Evolutionary conservation across 2,797 vertebrate genomes (phyloP).

Genomic region (Malacoraja senta): DNA sequence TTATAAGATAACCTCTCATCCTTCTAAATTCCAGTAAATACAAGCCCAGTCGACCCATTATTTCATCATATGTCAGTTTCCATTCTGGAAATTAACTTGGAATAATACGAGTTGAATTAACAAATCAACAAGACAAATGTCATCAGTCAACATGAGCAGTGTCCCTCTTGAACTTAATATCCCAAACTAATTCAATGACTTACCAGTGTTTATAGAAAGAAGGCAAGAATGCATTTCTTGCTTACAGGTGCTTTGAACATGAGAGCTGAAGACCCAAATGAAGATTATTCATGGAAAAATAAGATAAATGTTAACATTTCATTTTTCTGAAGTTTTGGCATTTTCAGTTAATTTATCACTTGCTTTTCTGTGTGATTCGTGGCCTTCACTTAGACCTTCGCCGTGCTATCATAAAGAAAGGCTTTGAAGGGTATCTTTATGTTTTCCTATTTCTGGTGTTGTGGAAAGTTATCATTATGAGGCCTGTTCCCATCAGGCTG

Average conservation of each 20-base stretch:
- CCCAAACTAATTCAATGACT: background rate
- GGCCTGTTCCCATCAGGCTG: too few species aligned
- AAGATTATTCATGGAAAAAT: background rate
- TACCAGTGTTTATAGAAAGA: background rate
- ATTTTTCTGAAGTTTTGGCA: background rate
- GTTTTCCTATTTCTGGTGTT: background rate
- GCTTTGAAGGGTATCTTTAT: background rate
- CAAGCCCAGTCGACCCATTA: too few species aligned
- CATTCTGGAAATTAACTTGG: too few species aligned
- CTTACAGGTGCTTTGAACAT: background rate
- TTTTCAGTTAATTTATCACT: background rate
- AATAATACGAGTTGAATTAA: too few species aligned
- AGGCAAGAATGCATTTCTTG: background rate
- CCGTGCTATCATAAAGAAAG: background rate
- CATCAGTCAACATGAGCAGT: background rate
- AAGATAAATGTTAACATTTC: background rate
- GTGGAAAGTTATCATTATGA: background rate
- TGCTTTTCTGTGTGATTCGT: background rate
- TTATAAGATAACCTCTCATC: too few species aligned
- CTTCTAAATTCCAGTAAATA: too few species aligned
- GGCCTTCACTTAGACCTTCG: background rate
- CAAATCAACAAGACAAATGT: conserved; percentile 49
- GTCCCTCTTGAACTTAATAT: background rate
- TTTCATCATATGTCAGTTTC: too few species aligned
- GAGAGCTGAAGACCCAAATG: background rate